These are phyloP conservation scores for Baronia brevicornis DNA, from an alignment of 2,888 invertebrate species.

Conservation along the genomic window DNA sequence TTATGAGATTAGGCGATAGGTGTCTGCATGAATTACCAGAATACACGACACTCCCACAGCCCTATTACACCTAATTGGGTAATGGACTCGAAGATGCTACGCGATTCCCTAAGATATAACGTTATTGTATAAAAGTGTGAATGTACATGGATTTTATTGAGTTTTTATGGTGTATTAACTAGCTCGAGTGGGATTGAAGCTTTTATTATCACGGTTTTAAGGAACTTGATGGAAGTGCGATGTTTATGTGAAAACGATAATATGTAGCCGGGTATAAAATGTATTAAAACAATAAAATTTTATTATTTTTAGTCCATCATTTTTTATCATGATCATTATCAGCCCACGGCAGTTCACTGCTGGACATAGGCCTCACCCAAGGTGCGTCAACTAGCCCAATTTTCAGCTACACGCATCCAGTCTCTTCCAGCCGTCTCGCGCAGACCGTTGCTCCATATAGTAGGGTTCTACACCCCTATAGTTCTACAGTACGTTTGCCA, in stretches of 20 bases:
- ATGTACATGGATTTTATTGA: constrained; percentile 18
- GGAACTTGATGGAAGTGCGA: constrained; percentile 9
- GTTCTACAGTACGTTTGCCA: too few relatives aligned
- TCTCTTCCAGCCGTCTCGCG: too few relatives aligned
- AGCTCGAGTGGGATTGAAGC: constrained; percentile 11
- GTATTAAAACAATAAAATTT: constrained; percentile 7
- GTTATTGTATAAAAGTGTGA: constrained; percentile 19
- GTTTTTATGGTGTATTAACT: constrained; percentile 15
- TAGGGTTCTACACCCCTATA: too few relatives aligned
- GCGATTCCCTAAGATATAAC: constrained; percentile 16
- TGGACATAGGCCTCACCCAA: too few relatives aligned
- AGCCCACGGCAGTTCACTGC: too few relatives aligned
- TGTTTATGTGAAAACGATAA: constrained; percentile 14
- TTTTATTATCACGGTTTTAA: constrained; percentile 9
- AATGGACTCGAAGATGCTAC: constrained; percentile 23
- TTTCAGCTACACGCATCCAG: too few relatives aligned
- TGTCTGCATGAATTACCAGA: constrained; percentile 49
- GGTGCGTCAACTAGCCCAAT: too few relatives aligned
- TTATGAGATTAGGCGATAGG: constrained; percentile 47
- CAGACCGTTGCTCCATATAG: too few relatives aligned
- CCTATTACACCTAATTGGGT: constrained; percentile 53
- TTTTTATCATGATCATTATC: too few relatives aligned
- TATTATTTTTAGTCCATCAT: too few relatives aligned
- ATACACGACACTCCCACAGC: constrained; percentile 19
- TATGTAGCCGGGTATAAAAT: constrained; percentile 9